phyloP scores from a whole-genome alignment of 1,140 invertebrate species.

The Streblospio benedicti region DNA sequence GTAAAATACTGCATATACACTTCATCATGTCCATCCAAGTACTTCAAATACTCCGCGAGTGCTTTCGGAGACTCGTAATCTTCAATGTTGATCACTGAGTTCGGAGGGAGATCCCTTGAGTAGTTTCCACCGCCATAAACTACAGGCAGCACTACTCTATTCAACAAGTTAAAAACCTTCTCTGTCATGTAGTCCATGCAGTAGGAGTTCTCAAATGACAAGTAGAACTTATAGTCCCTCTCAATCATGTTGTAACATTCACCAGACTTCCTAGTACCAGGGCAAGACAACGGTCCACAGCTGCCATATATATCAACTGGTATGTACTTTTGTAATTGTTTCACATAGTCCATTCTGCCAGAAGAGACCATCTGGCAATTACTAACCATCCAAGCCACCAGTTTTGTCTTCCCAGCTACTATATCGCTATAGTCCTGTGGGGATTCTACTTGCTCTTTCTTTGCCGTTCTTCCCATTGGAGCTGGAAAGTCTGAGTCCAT shows the following conservation, averaged over 20 bases:
- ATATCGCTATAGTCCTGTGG: background rate
- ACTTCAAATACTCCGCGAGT: background rate
- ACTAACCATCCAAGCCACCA: background rate
- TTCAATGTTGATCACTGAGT: background rate
- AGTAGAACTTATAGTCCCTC: slow-evolving; percentile 17
- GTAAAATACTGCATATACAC: background rate
- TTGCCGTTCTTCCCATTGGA: background rate
- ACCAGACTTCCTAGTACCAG: background rate
- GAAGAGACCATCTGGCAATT: background rate
- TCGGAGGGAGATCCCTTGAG: background rate
- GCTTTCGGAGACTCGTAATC: background rate
- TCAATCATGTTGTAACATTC: slow-evolving; percentile 58
- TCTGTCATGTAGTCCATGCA: slow-evolving; percentile 20
- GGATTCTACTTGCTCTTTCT: too few species aligned
- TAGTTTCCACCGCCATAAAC: background rate
- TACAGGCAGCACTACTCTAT: background rate
- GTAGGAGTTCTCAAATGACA: slow-evolving; percentile 21
- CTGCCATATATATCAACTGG: slow-evolving; percentile 9
- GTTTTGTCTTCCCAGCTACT: background rate
- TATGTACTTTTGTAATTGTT: background rate
- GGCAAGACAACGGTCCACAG: background rate
- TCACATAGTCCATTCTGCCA: background rate
- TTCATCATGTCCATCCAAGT: background rate
- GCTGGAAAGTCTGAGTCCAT: background rate
- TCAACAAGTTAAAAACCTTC: slow-evolving; percentile 8